A percentile compares a stretch with the other conserved stretches of the same genome.
phyloP scores from a whole-genome alignment of 2,113 vertebrate genomes.

The Manacus vitellinus region DNA sequence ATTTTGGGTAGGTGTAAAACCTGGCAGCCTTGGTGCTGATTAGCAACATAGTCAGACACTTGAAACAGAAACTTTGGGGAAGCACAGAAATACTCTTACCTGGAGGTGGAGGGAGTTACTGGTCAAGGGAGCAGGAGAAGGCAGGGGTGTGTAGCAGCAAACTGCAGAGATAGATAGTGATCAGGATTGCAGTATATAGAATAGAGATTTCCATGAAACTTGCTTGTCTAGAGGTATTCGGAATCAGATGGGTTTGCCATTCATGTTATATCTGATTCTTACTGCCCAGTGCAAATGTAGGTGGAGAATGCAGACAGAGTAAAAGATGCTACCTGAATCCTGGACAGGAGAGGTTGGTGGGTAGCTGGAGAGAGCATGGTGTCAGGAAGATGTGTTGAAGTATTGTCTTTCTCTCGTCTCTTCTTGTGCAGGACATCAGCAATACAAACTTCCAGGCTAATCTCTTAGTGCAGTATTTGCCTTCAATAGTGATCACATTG shows the following conservation, averaged over 20 bases:
- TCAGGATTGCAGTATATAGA: neutral
- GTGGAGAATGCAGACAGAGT: neutral
- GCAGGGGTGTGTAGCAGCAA: neutral
- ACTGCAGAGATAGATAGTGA: neutral
- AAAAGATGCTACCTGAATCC: neutral
- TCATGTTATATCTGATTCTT: neutral
- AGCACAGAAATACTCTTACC: neutral
- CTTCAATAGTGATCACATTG: constrained; percentile 93
- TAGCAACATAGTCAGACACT: neutral
- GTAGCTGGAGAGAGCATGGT: neutral
- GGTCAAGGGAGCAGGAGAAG: neutral
- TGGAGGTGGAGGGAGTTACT: neutral
- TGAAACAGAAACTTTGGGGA: neutral
- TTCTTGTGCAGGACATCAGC: neutral
- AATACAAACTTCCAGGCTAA: constrained; percentile 52
- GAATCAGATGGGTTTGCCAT: neutral
- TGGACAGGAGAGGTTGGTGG: neutral
- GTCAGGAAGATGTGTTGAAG: neutral
- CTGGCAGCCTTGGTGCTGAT: neutral
- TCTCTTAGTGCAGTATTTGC: constrained; percentile 88
- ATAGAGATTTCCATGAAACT: neutral
- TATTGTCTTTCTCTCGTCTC: neutral
- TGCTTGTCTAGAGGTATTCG: neutral
- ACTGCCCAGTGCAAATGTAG: neutral
- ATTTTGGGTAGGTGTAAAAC: neutral